These are phyloP conservation scores for Hippopotamyrus pictus DNA, from an alignment of 2,797 vertebrate species.

Conservation along the genomic window DNA sequence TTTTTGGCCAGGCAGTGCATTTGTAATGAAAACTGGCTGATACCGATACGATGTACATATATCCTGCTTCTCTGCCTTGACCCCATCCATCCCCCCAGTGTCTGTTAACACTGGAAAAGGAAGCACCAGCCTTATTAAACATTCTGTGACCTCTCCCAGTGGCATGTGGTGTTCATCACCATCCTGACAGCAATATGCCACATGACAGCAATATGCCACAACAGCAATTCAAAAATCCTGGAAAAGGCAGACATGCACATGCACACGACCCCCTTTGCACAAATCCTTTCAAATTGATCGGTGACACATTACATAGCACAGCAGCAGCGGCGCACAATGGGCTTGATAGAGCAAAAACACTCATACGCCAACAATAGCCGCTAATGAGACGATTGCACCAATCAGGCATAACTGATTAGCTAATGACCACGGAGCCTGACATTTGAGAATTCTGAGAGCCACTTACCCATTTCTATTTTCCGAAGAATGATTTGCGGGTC, in stretches of 20 bases:
- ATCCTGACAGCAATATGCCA: background rate
- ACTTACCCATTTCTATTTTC: background rate
- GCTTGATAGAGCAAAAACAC: background rate
- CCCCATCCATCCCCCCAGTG: background rate
- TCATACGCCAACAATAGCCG: constrained; percentile 3
- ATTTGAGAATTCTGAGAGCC: background rate
- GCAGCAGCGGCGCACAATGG: background rate
- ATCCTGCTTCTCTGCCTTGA: background rate
- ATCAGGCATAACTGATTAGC: constrained; percentile 21
- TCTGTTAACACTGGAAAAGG: background rate
- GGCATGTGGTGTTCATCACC: background rate
- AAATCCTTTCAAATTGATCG: background rate
- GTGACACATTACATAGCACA: background rate
- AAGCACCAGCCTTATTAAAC: background rate
- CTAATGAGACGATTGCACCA: constrained; percentile 23
- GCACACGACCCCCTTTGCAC: background rate
- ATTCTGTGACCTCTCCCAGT: background rate
- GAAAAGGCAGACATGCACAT: background rate
- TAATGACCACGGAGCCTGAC: constrained; percentile 18
- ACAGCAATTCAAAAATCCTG: background rate
- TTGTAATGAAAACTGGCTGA: background rate
- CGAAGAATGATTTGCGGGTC: background rate
- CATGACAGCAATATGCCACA: background rate
- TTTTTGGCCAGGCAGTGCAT: background rate
- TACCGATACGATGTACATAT: background rate